phyloP scores from a whole-genome alignment of 2,113 vertebrate species.

The Peromyscus maniculatus region DNA sequence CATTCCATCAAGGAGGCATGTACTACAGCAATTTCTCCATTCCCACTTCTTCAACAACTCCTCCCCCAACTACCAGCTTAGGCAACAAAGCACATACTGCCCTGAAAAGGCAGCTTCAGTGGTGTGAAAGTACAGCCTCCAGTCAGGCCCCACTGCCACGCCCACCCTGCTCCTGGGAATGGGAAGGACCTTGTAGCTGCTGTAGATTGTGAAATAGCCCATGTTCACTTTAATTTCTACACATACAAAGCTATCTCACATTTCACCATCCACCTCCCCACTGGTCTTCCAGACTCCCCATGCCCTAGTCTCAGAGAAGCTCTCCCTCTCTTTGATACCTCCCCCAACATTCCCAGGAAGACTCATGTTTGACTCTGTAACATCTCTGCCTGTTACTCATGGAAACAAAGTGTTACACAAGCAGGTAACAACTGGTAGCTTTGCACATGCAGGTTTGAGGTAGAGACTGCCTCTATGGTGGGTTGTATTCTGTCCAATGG shows the following conservation, averaged over 20 bases:
- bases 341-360: not conserved
- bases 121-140: not conserved
- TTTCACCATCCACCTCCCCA: not conserved
- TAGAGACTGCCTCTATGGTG: not conserved
- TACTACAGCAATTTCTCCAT: fast-evolving
- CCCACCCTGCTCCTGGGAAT: not conserved
- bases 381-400: not conserved
- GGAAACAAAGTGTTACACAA: not conserved
- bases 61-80: not conserved
- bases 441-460: not conserved
- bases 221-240: not conserved
- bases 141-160: not conserved
- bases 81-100: not conserved
- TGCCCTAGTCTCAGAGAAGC: not conserved
- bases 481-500: not conserved
- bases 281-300: not conserved
- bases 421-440: not conserved
- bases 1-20: not conserved
- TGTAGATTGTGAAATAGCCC: not conserved
- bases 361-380: not conserved
- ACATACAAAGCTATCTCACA: not conserved
- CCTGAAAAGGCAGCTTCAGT: not conserved
- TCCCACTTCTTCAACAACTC: fast-evolving
- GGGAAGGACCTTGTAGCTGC: not conserved
- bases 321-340: not conserved